A percentile compares a stretch with the other conserved stretches of the same genome.
Evolutionary conservation across 2,888 invertebrate species (phyloP).

Genomic region (Balanococcus diminutus): DNA sequence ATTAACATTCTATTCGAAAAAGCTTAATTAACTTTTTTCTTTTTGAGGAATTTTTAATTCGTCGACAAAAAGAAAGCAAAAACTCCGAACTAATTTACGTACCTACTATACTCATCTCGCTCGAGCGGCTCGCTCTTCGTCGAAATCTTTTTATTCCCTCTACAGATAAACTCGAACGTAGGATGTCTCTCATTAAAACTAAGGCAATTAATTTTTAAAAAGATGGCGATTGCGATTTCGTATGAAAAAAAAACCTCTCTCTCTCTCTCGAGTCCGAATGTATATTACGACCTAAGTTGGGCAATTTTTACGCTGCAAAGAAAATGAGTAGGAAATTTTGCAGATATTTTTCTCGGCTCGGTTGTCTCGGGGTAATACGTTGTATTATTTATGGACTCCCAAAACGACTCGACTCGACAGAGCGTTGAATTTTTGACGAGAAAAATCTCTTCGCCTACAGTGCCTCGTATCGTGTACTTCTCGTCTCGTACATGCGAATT

Average conservation of each 20-base stretch:
- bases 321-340: background rate
- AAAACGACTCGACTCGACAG: background rate
- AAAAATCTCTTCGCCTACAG: background rate
- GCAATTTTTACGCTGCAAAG: background rate
- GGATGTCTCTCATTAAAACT: background rate
- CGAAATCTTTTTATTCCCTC: too few species aligned
- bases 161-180: background rate
- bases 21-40: conserved; percentile 13
- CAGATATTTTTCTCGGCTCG: background rate
- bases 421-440: conserved; percentile 8
- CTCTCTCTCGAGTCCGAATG: background rate
- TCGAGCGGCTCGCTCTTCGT: background rate
- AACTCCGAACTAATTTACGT: background rate
- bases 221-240: background rate
- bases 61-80: background rate
- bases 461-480: too few species aligned
- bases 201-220: background rate
- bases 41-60: background rate
- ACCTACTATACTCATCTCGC: background rate
- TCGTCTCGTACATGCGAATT: background rate
- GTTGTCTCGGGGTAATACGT: background rate
- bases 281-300: background rate
- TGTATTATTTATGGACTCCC: background rate
- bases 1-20: conserved; percentile 4
- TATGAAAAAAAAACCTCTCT: background rate